Evolutionary conservation across 2,888 invertebrate species (phyloP).

Genomic region (Enoplolaimus lenunculus): DNA sequence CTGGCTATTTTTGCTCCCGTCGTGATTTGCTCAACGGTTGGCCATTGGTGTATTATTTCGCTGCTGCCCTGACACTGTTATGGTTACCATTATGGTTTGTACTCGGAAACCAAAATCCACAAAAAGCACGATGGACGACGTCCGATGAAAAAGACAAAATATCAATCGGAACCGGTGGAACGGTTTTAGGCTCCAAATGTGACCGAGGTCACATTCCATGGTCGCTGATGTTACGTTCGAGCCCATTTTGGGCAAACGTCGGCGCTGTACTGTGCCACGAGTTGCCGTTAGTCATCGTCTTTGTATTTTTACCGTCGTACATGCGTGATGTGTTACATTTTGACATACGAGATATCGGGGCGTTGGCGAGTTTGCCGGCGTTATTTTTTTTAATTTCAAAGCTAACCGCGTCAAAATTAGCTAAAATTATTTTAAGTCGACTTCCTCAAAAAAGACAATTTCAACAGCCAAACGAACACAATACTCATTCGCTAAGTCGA

Average conservation of each 20-base stretch:
- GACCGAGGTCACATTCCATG: slow-evolving; percentile 7
- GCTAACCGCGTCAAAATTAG: slow-evolving; percentile 14
- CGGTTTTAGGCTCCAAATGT: background rate
- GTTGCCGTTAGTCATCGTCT: slow-evolving; percentile 18
- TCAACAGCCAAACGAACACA: background rate
- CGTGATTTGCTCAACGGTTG: slow-evolving; percentile 3
- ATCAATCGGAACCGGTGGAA: background rate
- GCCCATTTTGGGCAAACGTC: slow-evolving; percentile 17
- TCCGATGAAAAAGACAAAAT: background rate
- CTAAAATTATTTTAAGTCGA: background rate
- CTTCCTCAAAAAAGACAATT: background rate
- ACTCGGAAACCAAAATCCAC: slow-evolving; percentile 10
- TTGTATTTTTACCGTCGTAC: slow-evolving; percentile 19
- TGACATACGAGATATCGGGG: background rate
- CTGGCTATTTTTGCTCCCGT: slow-evolving; percentile 9
- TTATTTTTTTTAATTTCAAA: slow-evolving; percentile 12
- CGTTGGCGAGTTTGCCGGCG: slow-evolving; percentile 11
- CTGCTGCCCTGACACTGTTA: slow-evolving; percentile 3
- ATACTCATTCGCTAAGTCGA: background rate
- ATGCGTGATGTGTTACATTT: slow-evolving; percentile 19
- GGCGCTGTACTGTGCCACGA: slow-evolving; percentile 20
- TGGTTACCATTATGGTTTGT: slow-evolving; percentile 13
- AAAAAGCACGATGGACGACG: background rate
- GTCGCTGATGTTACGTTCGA: background rate
- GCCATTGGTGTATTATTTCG: slow-evolving; percentile 19